Percentiles rank a stretch among this genome's conserved stretches.
Evolutionary conservation across 2,888 invertebrate species (phyloP).

Genomic region (Helleia helle): DNA sequence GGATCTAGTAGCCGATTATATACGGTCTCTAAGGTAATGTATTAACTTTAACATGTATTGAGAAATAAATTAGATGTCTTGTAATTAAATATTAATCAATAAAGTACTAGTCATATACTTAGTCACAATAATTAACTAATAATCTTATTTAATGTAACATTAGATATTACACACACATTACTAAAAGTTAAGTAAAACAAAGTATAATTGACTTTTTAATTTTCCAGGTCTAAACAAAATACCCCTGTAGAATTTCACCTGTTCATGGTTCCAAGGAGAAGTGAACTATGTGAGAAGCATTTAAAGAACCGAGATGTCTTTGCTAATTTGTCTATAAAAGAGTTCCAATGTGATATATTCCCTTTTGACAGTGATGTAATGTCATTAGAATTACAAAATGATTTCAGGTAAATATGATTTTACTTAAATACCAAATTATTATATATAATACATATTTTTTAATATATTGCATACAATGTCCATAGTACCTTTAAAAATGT

Average conservation of each 20-base stretch:
- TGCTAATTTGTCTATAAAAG: constrained; percentile 83
- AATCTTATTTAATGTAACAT: neutral
- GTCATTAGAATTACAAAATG: constrained; percentile 90
- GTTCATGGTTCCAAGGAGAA: constrained; percentile 91
- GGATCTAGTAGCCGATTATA: constrained; percentile 87
- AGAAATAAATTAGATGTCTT: no score
- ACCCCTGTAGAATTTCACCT: constrained; percentile 84
- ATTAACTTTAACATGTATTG: no score
- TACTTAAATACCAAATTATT: no score
- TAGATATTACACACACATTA: neutral
- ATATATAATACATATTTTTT: no score
- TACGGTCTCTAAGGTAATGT: constrained; percentile 48
- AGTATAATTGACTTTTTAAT: neutral
- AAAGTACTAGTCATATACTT: no score
- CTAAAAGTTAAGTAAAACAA: no score
- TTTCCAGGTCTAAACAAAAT: constrained; percentile 42
- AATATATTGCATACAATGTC: no score
- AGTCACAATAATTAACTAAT: neutral
- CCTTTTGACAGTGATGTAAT: constrained; percentile 94
- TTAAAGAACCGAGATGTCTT: constrained; percentile 88
- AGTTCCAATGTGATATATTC: constrained; percentile 90
- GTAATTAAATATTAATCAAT: no score
- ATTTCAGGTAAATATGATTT: constrained; percentile 87
- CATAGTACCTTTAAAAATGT: no score
- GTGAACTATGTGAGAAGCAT: constrained; percentile 89